These are phyloP conservation scores for Mormoops blainvillei DNA, from an alignment of 2,113 vertebrate species.

Conservation along the genomic window DNA sequence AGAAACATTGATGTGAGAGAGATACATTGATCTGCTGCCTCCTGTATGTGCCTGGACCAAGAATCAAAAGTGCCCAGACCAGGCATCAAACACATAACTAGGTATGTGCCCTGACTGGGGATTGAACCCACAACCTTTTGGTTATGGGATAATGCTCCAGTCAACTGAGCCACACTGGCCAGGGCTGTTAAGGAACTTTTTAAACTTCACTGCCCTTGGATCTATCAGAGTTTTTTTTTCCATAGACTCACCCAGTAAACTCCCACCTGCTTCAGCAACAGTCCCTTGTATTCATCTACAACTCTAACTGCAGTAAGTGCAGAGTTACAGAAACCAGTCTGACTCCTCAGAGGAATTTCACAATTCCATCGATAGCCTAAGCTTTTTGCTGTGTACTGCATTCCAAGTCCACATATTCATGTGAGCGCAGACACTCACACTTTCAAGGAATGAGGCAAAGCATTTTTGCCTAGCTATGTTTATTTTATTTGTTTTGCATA, in stretches of 20 bases:
- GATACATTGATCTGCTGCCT: no score
- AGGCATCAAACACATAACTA: no score
- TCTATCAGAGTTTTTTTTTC: neutral
- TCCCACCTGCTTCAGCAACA: neutral
- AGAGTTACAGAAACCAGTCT: neutral
- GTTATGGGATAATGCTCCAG: no score
- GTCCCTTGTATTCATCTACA: neutral
- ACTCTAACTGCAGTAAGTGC: neutral
- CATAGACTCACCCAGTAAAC: neutral
- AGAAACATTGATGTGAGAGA: no score
- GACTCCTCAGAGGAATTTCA: slow-evolving; percentile 1
- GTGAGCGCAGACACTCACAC: neutral
- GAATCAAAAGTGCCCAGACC: no score
- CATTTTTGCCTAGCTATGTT: neutral
- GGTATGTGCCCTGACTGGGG: no score
- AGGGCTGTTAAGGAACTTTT: neutral
- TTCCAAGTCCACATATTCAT: neutral
- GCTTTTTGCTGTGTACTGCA: neutral
- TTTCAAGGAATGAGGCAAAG: neutral
- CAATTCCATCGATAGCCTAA: neutral
- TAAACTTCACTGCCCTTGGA: neutral
- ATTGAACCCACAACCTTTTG: no score
- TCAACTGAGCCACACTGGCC: no score
- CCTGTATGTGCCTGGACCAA: no score
- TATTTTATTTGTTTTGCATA: slow-evolving; percentile 1